Evolutionary conservation across 2,113 vertebrate species (phyloP).

Genomic region (Glaucidium brasilianum): DNA sequence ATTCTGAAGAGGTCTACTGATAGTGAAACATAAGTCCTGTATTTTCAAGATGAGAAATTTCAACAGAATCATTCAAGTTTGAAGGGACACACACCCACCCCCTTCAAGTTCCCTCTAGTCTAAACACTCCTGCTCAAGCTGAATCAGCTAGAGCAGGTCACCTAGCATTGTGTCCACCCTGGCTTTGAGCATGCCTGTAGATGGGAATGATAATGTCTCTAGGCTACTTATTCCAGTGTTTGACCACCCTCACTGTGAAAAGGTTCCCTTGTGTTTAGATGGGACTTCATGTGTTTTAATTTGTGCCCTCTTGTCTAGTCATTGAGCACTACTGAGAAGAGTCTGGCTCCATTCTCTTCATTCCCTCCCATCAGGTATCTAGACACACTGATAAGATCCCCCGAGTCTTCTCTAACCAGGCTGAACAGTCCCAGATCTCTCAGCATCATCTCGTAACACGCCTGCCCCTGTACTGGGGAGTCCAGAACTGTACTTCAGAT

Average conservation of each 20-base stretch:
- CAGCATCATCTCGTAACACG: neutral
- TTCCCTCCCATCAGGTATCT: neutral
- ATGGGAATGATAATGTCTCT: neutral
- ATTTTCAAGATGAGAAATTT: neutral
- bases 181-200: neutral
- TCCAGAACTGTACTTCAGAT: neutral
- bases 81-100: neutral
- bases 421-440: neutral
- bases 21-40: neutral
- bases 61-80: neutral
- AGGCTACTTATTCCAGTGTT: neutral
- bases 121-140: neutral
- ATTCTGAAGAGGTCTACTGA: fast-evolving
- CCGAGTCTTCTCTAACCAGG: neutral
- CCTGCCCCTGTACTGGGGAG: neutral
- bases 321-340: neutral
- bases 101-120: neutral
- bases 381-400: neutral
- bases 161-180: neutral
- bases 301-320: neutral
- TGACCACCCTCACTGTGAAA: neutral
- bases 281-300: neutral
- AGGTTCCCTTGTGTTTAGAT: neutral
- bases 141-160: neutral
- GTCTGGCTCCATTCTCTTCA: neutral